These are phyloP conservation scores for Iguana delicatissima DNA, from an alignment of 2,797 vertebrate species.

Conservation along the genomic window DNA sequence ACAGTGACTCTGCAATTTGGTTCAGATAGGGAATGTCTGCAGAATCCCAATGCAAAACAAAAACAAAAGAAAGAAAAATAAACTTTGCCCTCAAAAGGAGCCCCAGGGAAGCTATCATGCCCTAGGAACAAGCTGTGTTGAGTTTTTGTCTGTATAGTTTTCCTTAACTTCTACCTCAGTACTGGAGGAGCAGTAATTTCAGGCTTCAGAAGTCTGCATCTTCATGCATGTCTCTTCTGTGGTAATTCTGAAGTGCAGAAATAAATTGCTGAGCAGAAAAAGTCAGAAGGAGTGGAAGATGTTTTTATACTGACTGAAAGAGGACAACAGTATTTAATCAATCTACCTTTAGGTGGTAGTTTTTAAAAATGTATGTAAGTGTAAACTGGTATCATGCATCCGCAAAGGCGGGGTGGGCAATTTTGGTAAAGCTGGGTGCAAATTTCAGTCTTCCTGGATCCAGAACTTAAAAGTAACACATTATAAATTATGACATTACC, in stretches of 20 bases:
- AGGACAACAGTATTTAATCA: constrained; percentile 51
- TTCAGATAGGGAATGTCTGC: constrained; percentile 1
- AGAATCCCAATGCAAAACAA: neutral
- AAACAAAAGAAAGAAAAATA: constrained; percentile 1
- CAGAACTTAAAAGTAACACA: too few species aligned
- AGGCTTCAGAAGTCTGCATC: constrained; percentile 5
- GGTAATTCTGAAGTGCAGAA: constrained; percentile 20
- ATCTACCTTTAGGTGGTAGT: constrained; percentile 24
- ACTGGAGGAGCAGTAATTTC: constrained; percentile 25
- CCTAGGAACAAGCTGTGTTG: neutral
- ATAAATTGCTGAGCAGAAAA: constrained; percentile 41
- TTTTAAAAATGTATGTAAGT: constrained; percentile 35
- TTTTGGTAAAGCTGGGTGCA: neutral
- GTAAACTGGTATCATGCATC: neutral
- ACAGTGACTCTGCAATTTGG: neutral
- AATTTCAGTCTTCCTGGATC: too few species aligned
- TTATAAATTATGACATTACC: too few species aligned
- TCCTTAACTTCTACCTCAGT: constrained; percentile 36
- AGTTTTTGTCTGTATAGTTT: constrained; percentile 1
- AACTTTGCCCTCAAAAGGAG: constrained; percentile 25
- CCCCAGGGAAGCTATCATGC: neutral
- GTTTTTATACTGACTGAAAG: constrained; percentile 51
- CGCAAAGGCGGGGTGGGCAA: neutral
- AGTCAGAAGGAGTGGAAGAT: constrained; percentile 11
- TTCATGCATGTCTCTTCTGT: constrained; percentile 19